Evolutionary conservation across 1,140 invertebrate genomes (phyloP).

Genomic region (Tenebrio molitor): DNA sequence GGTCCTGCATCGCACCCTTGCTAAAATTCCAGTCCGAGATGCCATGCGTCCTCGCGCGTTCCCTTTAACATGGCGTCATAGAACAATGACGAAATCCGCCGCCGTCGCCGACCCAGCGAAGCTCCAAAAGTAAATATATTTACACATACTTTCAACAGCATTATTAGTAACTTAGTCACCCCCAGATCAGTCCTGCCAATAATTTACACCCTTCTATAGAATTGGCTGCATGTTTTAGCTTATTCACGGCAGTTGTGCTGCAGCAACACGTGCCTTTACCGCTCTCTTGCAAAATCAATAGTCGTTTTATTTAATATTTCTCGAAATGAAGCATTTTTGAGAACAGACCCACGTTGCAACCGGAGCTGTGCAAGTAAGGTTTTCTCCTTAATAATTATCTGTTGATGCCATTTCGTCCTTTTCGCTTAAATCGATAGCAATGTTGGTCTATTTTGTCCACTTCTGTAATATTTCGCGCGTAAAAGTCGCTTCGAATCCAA

Average conservation of each 20-base stretch:
- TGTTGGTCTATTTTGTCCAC: neutral
- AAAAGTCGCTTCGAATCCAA: neutral
- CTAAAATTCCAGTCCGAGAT: conserved; percentile 18
- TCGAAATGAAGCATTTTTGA: neutral
- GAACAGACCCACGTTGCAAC: neutral
- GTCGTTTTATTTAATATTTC: conserved; percentile 29
- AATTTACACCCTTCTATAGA: conserved; percentile 10
- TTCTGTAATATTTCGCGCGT: conserved; percentile 4
- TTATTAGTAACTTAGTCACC: neutral
- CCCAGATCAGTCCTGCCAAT: neutral
- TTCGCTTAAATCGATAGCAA: conserved; percentile 12
- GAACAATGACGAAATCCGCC: conserved; percentile 46
- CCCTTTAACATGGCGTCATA: conserved; percentile 66
- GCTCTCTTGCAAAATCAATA: conserved; percentile 30
- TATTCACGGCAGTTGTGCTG: conserved; percentile 17
- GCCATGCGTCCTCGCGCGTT: conserved; percentile 56
- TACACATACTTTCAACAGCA: conserved; percentile 9
- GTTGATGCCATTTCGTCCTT: neutral
- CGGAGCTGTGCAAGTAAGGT: conserved; percentile 9
- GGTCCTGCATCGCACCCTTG: conserved; percentile 20
- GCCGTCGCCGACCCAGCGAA: conserved; percentile 32
- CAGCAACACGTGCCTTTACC: conserved; percentile 35
- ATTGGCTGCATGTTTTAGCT: neutral
- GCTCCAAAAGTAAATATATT: conserved; percentile 46
- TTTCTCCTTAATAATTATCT: neutral